phyloP scores from a whole-genome alignment of 2,888 invertebrate genomes.

The Nomada fabriciana region DNA sequence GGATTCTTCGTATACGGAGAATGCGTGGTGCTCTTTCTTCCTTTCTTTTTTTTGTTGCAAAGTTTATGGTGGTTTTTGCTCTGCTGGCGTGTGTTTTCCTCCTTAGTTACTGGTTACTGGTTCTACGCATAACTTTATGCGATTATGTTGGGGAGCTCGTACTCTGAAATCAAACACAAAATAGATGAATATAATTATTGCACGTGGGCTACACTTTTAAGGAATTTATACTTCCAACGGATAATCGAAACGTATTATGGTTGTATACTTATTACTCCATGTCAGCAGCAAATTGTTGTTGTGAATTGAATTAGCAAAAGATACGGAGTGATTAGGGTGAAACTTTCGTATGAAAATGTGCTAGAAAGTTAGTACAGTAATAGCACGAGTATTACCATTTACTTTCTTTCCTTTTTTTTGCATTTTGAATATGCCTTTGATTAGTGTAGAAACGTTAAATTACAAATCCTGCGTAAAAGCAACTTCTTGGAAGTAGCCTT shows the following conservation, averaged over 20 bases:
- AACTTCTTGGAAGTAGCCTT: not conserved
- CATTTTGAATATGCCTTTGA: not conserved
- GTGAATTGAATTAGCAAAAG: not conserved
- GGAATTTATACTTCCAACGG: not conserved
- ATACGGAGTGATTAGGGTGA: not conserved
- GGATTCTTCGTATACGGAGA: slow-evolving; percentile 36
- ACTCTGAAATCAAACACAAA: slow-evolving; percentile 20
- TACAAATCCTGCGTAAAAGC: not conserved
- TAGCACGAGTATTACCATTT: not conserved
- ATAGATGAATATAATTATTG: not conserved
- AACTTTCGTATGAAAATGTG: not conserved
- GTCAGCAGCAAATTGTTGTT: no score
- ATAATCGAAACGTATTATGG: no score
- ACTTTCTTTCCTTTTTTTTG: not conserved
- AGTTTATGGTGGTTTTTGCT: slow-evolving; percentile 39
- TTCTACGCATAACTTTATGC: not conserved
- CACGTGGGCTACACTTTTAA: not conserved
- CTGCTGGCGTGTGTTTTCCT: slow-evolving; percentile 19
- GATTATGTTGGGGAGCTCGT: not conserved
- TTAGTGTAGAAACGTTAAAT: not conserved
- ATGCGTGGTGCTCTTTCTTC: slow-evolving; percentile 32
- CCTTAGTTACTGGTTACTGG: not conserved
- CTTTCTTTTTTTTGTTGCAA: slow-evolving; percentile 9
- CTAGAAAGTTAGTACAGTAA: not conserved
- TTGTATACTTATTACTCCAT: no score